These are phyloP conservation scores for Carassius carassius DNA, from an alignment of 2,113 vertebrate species.

Conservation along the genomic window DNA sequence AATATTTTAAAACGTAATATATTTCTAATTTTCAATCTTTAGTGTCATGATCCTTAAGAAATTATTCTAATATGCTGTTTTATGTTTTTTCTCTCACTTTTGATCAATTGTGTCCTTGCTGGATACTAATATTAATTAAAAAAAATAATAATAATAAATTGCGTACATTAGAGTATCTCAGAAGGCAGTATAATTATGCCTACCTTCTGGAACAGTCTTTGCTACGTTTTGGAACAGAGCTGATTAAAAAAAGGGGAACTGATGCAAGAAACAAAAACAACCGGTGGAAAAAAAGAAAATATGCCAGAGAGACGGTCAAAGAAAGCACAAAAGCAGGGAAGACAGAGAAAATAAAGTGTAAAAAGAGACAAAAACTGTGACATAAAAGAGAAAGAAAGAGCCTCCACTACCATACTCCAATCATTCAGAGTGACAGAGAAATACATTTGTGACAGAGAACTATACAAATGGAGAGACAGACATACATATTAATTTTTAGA, in stretches of 20 bases:
- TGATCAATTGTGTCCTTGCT: neutral
- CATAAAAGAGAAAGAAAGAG: neutral
- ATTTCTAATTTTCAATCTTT: neutral
- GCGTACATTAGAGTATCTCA: neutral
- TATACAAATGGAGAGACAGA: neutral
- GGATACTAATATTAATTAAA: neutral
- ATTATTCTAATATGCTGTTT: neutral
- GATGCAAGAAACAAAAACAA: neutral
- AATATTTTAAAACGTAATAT: neutral
- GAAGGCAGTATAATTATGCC: neutral
- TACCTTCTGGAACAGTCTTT: neutral
- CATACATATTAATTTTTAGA: neutral
- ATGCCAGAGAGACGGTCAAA: constrained; percentile 67
- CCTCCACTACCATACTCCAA: neutral
- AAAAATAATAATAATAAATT: too few species aligned
- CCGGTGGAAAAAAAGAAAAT: neutral
- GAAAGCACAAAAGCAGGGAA: neutral
- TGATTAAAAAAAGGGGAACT: constrained; percentile 1
- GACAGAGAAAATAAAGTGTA: neutral
- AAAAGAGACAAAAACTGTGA: neutral
- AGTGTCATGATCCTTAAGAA: neutral
- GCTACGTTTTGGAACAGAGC: constrained; percentile 9
- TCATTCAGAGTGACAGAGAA: neutral
- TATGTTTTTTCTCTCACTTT: too few species aligned
- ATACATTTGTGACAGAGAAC: neutral